Conservation (phyloP, 2,113 vertebrate species). For the Corynorhinus townsendii region DNA sequence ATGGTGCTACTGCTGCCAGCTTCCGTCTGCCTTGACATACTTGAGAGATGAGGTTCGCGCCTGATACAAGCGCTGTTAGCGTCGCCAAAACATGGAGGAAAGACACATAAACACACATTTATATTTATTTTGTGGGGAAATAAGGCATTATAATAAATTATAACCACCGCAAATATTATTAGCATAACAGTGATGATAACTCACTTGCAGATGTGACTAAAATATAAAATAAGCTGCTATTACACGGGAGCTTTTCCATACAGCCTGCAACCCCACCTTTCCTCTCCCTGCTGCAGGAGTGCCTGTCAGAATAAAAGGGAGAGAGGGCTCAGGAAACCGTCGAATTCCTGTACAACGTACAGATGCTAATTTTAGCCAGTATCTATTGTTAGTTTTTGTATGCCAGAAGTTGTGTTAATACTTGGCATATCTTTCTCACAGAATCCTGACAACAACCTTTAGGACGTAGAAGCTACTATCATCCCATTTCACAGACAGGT, state of each 20-base stretch:
- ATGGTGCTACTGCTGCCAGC: not conserved
- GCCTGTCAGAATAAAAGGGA: not conserved
- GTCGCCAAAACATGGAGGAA: not conserved
- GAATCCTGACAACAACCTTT: not conserved
- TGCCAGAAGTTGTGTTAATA: not conserved
- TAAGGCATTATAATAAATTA: not conserved
- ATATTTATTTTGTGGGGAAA: constrained; percentile 17
- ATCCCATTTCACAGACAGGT: not conserved
- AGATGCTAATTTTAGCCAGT: not conserved
- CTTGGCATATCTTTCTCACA: not conserved
- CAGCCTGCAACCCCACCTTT: not conserved
- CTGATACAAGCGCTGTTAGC: not conserved
- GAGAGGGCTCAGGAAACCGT: not conserved
- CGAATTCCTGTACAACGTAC: not conserved
- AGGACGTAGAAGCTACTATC: not conserved
- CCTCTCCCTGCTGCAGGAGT: not conserved
- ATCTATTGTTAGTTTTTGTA: not conserved
- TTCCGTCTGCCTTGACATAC: not conserved
- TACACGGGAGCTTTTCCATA: not conserved
- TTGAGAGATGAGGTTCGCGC: not conserved
- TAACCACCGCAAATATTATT: not conserved
- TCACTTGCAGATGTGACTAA: constrained; percentile 13
- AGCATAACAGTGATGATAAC: not conserved
- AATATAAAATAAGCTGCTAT: not conserved
- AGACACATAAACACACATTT: not conserved